phyloP scores from a whole-genome alignment of 2,888 invertebrate genomes.

The Coelogynopora nodosa region DNA sequence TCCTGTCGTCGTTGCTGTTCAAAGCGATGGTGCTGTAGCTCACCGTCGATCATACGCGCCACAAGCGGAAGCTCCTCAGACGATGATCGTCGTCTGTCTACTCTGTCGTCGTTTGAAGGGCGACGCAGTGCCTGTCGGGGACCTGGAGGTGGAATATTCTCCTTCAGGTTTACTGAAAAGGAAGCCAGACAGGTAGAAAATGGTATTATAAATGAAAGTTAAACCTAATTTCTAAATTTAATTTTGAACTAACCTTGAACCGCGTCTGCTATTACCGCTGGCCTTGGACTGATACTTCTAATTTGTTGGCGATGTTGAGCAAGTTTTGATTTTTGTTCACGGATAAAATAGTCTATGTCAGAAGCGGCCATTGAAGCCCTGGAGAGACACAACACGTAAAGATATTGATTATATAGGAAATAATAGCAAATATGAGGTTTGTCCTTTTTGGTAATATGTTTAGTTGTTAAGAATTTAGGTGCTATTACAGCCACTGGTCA shows the following conservation, averaged over 20 bases:
- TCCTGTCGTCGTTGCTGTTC: not conserved
- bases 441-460: no score
- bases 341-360: slow-evolving; percentile 37
- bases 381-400: no score
- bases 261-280: not conserved
- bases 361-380: slow-evolving; percentile 6
- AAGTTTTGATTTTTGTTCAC: slow-evolving; percentile 39
- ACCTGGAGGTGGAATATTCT: not conserved
- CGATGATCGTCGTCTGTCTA: not conserved
- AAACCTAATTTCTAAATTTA: no score
- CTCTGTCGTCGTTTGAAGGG: not conserved
- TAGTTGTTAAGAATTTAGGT: no score
- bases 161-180: not conserved
- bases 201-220: no score
- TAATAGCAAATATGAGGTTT: no score
- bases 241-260: no score
- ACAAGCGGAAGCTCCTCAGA: not conserved
- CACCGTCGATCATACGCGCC: not conserved
- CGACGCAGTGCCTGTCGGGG: not conserved
- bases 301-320: slow-evolving; percentile 14
- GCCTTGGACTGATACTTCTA: not conserved
- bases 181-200: no score
- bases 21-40: not conserved
- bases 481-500: no score
- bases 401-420: no score